Evolutionary conservation across 2,888 invertebrate species (phyloP), one percentile per base, ranked within the genome.

Genomic region (Pandemis cinnamomeana): DNA sequence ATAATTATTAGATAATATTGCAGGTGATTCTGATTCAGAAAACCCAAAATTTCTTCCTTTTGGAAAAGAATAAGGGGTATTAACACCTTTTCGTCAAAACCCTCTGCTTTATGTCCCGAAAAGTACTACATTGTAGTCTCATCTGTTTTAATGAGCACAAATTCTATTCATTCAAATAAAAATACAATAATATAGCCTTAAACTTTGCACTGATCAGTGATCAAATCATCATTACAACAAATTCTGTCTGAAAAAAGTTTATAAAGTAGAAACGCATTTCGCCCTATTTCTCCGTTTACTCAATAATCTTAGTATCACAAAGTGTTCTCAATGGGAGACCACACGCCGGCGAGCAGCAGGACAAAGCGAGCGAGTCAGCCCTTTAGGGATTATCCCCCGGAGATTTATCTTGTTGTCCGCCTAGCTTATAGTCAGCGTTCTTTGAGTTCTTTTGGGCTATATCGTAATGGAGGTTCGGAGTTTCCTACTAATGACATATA

Each of bases 361-460:
- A 75, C 72, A 64, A 72, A 77, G 73, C 67, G 70, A 66, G 71
- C 78, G 78, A 80, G 76, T 82, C 81, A 80, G 83, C 78, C 77
- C 77, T 71, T 72, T 71, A 71, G 63, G 78, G 83, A 83, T 83
- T 79, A 83, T 83, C 82, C 80, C 76, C 71, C 72, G 77, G 77
- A 81, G 83, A 83, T 81, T 82, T 83, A 83, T 83, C 80, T 80
- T 79, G 80, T 80, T 78, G 82, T 77, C 77, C 77, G 71, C 70
- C 77, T 61, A 67, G 71, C 74, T 53, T 64, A 66, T 71, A 78
- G 77, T 79, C 77, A 77, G 78, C 78, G 72, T 69, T 79, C 67
- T 67, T 67, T 76, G 63, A 64, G 48, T 13, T 20, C 51, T 69
- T 58, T 58, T 58, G 46, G 64, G 61, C 42, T 67, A 62, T 53